A percentile compares a stretch with the other conserved stretches of the same genome.
These are phyloP conservation scores for Eurypyga helias DNA, from an alignment of 2,113 vertebrate species.

Conservation along the genomic window DNA sequence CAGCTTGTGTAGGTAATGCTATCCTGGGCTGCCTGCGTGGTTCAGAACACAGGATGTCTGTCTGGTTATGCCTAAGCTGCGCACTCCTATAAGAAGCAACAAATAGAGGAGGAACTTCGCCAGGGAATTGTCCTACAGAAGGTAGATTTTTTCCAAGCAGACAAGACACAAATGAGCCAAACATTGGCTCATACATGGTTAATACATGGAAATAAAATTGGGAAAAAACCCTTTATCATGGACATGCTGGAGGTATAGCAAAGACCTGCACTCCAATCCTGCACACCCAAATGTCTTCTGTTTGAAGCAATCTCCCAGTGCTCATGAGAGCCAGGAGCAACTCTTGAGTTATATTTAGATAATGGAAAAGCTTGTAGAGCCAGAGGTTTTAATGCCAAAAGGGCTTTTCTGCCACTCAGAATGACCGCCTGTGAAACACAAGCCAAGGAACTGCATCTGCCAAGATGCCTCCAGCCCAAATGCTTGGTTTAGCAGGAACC, in stretches of 20 bases:
- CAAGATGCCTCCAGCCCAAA: neutral
- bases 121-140: neutral
- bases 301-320: neutral
- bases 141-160: neutral
- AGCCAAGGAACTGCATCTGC: neutral
- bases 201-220: neutral
- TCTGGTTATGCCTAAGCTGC: neutral
- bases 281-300: neutral
- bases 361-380: neutral
- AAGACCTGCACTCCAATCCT: neutral
- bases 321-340: neutral
- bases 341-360: neutral
- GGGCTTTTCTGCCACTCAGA: neutral
- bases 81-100: neutral
- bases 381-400: neutral
- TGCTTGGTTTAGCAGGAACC: neutral
- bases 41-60: accelerated
- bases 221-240: neutral
- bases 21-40: neutral
- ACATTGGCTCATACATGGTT: too few relatives aligned
- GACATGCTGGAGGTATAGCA: neutral
- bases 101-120: neutral
- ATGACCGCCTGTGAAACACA: neutral
- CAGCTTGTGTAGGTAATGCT: neutral
- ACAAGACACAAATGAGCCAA: neutral